A percentile compares a stretch with the other conserved stretches of the same genome.
Evolutionary conservation across 2,113 vertebrate species (phyloP).

Genomic region (Tautogolabrus adspersus): DNA sequence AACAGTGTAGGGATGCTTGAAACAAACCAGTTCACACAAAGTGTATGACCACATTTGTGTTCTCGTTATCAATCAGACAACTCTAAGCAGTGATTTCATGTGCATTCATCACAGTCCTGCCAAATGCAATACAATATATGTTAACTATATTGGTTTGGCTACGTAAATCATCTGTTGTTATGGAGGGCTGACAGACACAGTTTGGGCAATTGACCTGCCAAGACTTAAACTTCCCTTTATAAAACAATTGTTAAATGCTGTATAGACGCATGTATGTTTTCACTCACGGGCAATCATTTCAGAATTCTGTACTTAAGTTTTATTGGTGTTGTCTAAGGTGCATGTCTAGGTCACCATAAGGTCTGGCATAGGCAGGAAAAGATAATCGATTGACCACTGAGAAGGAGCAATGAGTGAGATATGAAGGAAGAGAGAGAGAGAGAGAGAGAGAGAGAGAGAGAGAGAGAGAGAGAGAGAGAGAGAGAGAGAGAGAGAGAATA

Average conservation of each 20-base stretch:
- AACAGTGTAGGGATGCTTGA: background rate
- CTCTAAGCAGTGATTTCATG: too few species aligned
- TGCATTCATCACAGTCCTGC: too few species aligned
- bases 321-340: slow-evolving; percentile 6
- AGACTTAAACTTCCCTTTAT: too few species aligned
- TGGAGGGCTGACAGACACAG: too few species aligned
- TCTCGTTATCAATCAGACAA: background rate
- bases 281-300: background rate
- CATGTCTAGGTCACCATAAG: slow-evolving; percentile 12
- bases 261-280: too few species aligned
- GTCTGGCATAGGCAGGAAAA: slow-evolving; percentile 11
- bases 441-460: background rate
- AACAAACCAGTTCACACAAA: background rate
- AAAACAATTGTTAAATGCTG: too few species aligned
- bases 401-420: background rate
- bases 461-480: background rate
- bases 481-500: background rate
- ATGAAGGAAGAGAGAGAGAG: background rate
- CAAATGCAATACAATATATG: too few species aligned
- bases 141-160: too few species aligned
- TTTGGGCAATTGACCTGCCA: too few species aligned
- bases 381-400: slow-evolving; percentile 43
- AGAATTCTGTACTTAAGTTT: too few species aligned
- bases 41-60: background rate
- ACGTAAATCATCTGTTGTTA: too few species aligned